phyloP scores from a whole-genome alignment of 1,140 invertebrate genomes.

The Oscheius sp. region DNA sequence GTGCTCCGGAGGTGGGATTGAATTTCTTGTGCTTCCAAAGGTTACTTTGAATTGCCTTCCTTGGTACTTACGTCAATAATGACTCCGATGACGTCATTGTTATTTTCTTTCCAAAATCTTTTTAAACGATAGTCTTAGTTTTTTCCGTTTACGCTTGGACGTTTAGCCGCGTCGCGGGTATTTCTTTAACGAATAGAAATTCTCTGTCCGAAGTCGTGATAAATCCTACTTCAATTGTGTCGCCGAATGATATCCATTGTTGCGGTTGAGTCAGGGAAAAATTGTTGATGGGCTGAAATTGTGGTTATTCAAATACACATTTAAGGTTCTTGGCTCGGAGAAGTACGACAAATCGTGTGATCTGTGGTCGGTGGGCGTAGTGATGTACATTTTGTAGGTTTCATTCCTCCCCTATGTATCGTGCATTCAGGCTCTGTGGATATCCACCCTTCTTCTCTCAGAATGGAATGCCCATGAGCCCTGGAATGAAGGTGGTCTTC shows the following conservation, averaged over 20 bases:
- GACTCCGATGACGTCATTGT: too few relatives aligned
- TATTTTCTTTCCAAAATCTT: too few relatives aligned
- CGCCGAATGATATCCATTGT: conserved; percentile 42
- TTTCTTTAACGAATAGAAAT: too few relatives aligned
- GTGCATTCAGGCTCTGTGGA: conserved; percentile 76
- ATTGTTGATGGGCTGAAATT: background rate
- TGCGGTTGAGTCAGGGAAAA: too few relatives aligned
- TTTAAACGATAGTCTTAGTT: too few relatives aligned
- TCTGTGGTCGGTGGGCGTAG: conserved; percentile 95
- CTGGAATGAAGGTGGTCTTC: conserved; percentile 99
- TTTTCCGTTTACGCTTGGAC: too few relatives aligned
- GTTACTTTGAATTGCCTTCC: too few relatives aligned
- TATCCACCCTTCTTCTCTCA: conserved; percentile 98
- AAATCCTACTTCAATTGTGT: conserved; percentile 41
- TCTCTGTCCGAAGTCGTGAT: too few relatives aligned
- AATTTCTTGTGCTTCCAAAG: too few relatives aligned
- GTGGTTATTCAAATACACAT: conserved; percentile 68
- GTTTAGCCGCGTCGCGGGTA: too few relatives aligned
- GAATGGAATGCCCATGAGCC: conserved; percentile 91
- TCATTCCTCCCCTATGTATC: background rate
- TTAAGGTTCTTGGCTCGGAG: conserved; percentile 90
- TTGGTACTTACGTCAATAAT: too few relatives aligned
- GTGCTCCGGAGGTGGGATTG: conserved; percentile 64
- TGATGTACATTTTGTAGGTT: conserved; percentile 94
- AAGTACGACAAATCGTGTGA: conserved; percentile 99